Evolutionary conservation across 2,797 vertebrate genomes (phyloP).

Genomic region (Fistularia commersonii): DNA sequence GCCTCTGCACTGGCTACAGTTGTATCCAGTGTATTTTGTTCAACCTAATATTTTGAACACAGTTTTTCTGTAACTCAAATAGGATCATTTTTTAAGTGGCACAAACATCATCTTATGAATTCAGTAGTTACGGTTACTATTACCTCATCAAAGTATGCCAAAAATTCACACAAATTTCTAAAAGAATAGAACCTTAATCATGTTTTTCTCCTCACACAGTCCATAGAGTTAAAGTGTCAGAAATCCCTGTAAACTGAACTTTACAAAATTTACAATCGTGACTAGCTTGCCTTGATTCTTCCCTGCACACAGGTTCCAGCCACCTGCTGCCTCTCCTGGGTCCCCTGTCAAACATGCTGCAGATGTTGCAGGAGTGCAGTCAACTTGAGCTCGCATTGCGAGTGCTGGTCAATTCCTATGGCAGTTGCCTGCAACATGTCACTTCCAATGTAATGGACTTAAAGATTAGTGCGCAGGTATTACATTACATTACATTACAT

Average conservation of each 20-base stretch:
- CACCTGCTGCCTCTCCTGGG: constrained; percentile 69
- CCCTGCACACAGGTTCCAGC: constrained; percentile 59
- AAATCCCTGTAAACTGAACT: not conserved
- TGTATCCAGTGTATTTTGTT: no score
- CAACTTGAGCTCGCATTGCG: constrained; percentile 88
- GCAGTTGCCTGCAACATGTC: constrained; percentile 84
- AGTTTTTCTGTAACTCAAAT: no score
- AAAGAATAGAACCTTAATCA: no score
- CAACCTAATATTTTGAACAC: no score
- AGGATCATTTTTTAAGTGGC: no score
- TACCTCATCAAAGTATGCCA: no score
- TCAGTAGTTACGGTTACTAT: no score
- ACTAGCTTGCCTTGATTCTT: not conserved
- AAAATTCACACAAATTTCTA: no score
- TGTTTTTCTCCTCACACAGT: no score
- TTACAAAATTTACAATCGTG: not conserved
- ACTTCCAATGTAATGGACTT: constrained; percentile 82
- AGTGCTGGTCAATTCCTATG: constrained; percentile 77
- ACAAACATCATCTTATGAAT: no score
- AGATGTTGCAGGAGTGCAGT: constrained; percentile 89
- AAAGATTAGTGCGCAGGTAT: constrained; percentile 77
- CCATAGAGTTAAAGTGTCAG: no score
- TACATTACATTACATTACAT: no score
- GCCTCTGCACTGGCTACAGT: not conserved
- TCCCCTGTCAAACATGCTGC: constrained; percentile 79